Conservation (phyloP, 2,888 invertebrate genomes). For the Plusia festucae region DNA sequence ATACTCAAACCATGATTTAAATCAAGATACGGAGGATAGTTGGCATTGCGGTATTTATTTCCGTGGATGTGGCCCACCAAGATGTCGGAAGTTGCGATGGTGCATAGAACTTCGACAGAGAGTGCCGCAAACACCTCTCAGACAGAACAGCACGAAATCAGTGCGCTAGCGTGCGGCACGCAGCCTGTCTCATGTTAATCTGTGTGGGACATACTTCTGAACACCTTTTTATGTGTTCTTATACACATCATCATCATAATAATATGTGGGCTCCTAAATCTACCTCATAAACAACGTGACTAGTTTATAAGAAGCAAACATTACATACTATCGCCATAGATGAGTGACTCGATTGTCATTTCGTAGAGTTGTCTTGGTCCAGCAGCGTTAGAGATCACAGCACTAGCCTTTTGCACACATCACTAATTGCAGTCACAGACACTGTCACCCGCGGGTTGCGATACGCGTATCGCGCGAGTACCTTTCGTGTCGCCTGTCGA, state of each 20-base stretch:
- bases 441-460: conserved; percentile 19
- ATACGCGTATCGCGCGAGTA: conserved; percentile 26
- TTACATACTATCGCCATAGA: conserved; percentile 41
- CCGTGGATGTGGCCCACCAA: no score
- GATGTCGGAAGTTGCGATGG: background rate
- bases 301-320: conserved; percentile 1
- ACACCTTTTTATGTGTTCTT: background rate
- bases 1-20: no score
- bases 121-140: background rate
- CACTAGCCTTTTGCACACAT: conserved; percentile 25
- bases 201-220: background rate
- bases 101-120: background rate
- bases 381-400: conserved; percentile 10
- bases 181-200: background rate
- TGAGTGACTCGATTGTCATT: conserved; percentile 26
- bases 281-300: background rate
- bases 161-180: background rate
- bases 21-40: no score
- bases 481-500: conserved; percentile 9
- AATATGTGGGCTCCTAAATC: background rate
- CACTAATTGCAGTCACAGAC: conserved; percentile 24
- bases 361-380: conserved; percentile 3
- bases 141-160: no score
- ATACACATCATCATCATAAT: background rate
- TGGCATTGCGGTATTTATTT: no score